Conservation (phyloP, 2,797 vertebrate species). For the Oreonectes daqikongensis region DNA sequence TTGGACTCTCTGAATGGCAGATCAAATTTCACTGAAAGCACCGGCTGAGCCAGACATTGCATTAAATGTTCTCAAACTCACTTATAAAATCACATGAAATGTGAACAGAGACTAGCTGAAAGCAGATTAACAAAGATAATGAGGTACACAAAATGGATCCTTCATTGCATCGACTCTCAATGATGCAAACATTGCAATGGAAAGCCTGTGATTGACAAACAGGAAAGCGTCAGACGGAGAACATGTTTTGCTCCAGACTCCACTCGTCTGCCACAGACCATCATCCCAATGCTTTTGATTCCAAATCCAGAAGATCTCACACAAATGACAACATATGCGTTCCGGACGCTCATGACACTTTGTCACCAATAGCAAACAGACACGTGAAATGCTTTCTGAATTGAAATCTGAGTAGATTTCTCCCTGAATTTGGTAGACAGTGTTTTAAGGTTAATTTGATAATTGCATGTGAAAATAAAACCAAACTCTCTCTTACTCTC, state of each 20-base stretch:
- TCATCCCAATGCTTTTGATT: neutral
- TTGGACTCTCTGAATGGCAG: neutral
- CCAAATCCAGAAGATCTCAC: slow-evolving; percentile 21
- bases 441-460: neutral
- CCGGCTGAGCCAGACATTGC: neutral
- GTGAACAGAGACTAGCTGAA: slow-evolving; percentile 1
- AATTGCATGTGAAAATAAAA: too few species aligned
- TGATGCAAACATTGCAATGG: neutral
- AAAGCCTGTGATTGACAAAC: slow-evolving; percentile 5
- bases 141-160: neutral
- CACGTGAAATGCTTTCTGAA: slow-evolving; percentile 15
- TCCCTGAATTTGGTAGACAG: neutral
- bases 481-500: too few species aligned
- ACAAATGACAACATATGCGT: slow-evolving; percentile 8
- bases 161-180: neutral
- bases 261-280: slow-evolving; percentile 6
- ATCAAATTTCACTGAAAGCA: neutral
- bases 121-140: neutral
- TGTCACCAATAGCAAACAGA: neutral
- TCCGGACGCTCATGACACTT: slow-evolving; percentile 15
- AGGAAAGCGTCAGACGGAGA: slow-evolving; percentile 5
- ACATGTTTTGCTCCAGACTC: neutral
- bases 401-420: slow-evolving; percentile 1
- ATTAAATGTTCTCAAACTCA: slow-evolving; percentile 1
- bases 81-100: slow-evolving; percentile 9